Evolutionary conservation across 1,140 invertebrate species (phyloP).

Genomic region (Sminthurides bifidus): DNA sequence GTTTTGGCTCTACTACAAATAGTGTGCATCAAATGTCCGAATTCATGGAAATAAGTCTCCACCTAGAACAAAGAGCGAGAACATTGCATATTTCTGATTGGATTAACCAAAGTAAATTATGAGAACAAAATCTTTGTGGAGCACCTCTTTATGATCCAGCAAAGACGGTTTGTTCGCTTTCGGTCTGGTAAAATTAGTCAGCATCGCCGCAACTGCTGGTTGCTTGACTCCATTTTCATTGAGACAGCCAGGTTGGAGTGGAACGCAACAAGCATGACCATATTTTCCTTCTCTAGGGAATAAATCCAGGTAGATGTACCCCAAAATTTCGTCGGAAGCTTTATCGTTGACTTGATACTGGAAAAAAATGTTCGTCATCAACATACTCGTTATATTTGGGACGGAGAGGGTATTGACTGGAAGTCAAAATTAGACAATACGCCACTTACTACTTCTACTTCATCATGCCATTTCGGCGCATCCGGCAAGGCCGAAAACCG

Average conservation of each 20-base stretch:
- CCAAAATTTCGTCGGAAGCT: conserved; percentile 36
- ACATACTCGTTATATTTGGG: background rate
- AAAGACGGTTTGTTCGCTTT: conserved; percentile 42
- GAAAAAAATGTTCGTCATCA: conserved; percentile 15
- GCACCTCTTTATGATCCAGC: conserved; percentile 45
- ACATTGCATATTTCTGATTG: background rate
- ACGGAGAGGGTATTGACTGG: background rate
- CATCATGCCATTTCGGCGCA: conserved; percentile 42
- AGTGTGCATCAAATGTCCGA: conserved; percentile 48
- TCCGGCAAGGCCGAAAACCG: conserved; percentile 39
- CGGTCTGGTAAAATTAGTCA: conserved; percentile 46
- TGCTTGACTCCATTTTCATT: conserved; percentile 35
- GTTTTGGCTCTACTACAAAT: conserved; percentile 42
- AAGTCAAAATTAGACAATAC: background rate
- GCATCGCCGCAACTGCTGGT: conserved; percentile 42
- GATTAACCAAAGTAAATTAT: background rate
- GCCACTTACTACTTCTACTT: conserved; percentile 41
- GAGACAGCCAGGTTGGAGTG: conserved; percentile 40
- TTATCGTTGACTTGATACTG: conserved; percentile 41
- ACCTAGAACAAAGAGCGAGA: conserved; percentile 35
- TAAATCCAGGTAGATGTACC: conserved; percentile 46
- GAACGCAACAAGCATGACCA: conserved; percentile 33
- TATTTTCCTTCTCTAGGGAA: conserved; percentile 46
- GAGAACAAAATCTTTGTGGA: background rate
- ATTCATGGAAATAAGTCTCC: conserved; percentile 47